Evolutionary conservation across 2,797 vertebrate species (phyloP).

Genomic region (Glossophaga mutica): DNA sequence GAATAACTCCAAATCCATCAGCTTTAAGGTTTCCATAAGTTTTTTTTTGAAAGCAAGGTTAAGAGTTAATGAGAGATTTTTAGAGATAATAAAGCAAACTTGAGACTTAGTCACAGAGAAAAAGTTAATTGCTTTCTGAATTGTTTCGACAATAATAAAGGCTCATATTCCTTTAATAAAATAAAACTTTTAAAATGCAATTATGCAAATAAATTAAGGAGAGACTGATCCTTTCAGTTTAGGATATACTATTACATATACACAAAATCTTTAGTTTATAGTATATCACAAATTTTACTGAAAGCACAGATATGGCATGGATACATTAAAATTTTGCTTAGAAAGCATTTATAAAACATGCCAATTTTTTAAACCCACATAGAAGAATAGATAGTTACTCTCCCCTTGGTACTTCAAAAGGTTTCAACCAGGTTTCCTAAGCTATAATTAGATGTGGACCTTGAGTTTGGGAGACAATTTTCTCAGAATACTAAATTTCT

Average conservation of each 20-base stretch:
- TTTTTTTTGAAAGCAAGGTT: neutral
- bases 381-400: neutral
- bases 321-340: neutral
- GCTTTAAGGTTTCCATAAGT: neutral
- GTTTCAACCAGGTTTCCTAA: neutral
- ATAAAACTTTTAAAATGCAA: neutral
- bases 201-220: neutral
- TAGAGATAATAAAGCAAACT: neutral
- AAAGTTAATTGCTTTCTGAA: conserved; percentile 5
- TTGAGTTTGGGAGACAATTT: neutral
- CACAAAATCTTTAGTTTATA: neutral
- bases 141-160: neutral
- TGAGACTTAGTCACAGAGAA: neutral
- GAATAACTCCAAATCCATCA: neutral
- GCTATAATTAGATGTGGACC: neutral
- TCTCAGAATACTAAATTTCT: neutral
- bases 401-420: neutral
- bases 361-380: neutral
- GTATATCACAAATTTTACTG: neutral
- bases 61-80: neutral
- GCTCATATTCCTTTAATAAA: neutral
- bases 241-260: neutral
- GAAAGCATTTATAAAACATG: neutral
- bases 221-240: neutral
- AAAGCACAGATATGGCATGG: neutral